phyloP scores from a whole-genome alignment of 2,113 vertebrate genomes.

The Oreochromis spilurus region DNA sequence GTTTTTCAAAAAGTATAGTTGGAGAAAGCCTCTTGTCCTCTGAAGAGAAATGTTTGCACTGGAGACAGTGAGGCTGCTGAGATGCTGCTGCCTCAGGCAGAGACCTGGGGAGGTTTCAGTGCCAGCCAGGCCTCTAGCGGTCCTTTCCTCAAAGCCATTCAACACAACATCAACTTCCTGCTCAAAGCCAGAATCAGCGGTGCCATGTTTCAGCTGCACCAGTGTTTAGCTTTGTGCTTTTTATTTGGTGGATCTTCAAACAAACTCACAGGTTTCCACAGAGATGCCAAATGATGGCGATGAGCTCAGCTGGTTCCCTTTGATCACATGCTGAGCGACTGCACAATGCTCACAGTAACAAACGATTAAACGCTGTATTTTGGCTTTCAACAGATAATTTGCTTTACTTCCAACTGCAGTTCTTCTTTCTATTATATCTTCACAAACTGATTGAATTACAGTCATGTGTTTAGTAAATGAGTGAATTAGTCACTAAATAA shows the following conservation, averaged over 20 bases:
- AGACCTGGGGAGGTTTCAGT: neutral
- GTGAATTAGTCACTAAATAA: neutral
- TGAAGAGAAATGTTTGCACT: constrained; percentile 7
- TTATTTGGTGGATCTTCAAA: constrained; percentile 22
- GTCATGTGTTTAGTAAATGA: neutral
- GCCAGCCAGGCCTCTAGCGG: constrained; percentile 1
- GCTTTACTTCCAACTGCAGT: neutral
- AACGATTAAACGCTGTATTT: neutral
- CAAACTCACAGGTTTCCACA: neutral
- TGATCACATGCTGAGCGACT: neutral
- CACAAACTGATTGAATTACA: neutral
- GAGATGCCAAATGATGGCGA: neutral
- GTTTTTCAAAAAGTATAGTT: neutral
- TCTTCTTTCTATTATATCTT: neutral
- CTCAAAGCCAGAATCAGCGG: constrained; percentile 16
- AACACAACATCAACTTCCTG: neutral
- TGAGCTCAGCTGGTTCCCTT: neutral
- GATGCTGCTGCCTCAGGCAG: constrained; percentile 24
- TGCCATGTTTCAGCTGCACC: constrained; percentile 4
- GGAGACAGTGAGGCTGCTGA: neutral
- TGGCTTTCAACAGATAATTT: neutral
- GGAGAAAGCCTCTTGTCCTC: neutral
- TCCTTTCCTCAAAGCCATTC: constrained; percentile 10
- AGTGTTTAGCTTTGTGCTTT: neutral
- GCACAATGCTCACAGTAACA: neutral